Base-by-base conservation (phyloP, 1,140 invertebrate species). In the Eumaeus atala region DNA sequence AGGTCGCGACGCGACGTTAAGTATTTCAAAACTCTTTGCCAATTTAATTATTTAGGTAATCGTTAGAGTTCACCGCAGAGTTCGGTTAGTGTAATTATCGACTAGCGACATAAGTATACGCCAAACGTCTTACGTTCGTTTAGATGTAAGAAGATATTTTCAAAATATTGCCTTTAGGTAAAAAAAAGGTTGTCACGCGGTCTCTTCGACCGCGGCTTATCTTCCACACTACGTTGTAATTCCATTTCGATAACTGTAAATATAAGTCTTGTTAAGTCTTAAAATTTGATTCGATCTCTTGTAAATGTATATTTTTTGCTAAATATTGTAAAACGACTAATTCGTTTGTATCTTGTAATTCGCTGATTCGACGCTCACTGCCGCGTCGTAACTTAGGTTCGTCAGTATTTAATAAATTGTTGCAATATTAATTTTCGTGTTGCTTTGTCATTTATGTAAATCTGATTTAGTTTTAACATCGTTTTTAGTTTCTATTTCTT, bases 11-110 rank as follows among this genome's bases (percentile, higher is more conserved):
- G 74, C 77, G 80, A 82, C 80, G 76, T 68, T 83, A 83, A 87
- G 83, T 84, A 82, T 84, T 87, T 87, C 72, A 77, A 86, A 87
- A 84, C 80, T 84, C 84, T 87, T 87, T 87, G 84, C 84, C 84
- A 87, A 87, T 84, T 84, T 84, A 83, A 84, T 80, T 84, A 84
- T 79, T 84, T 87, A 87, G 84, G 72, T 84, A 83, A 83, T 74
- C 74, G 78, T 84, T 87, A 87, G 80, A 78, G 70, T 73, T 77
- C 75, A 79, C 80, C 81, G 84, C 80, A 79, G 76, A 81, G 77
- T 70, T 74, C 79, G 80, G 80, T 84, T 87, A 87, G 84, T 78
- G 78, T 87, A 87, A 87, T 84, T 80, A 72, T 77, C 72, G 72
- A 76, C 56, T 86, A 87, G 83, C 75, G 69, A 87, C 70, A 77